Percentiles rank a stretch among this genome's conserved stretches.
phyloP scores from a whole-genome alignment of 2,113 vertebrate species.

The Tretioscincus oriximinensis region DNA sequence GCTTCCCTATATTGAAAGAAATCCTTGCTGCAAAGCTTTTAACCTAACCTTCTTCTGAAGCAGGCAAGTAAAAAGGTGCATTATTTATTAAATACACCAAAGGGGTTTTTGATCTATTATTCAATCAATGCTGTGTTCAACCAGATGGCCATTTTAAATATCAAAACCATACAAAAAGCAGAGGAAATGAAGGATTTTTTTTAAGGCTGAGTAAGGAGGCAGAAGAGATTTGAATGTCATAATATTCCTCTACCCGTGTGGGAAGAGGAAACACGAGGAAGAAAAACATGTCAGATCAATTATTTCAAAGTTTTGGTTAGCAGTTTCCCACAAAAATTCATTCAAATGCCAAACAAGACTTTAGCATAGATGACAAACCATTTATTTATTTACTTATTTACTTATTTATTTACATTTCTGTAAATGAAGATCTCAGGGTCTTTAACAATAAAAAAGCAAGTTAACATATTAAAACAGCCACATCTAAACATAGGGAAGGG shows the following conservation, averaged over 20 bases:
- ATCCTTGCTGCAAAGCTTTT: constrained; percentile 21
- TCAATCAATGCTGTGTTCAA: constrained; percentile 54
- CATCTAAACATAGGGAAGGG: too few relatives aligned
- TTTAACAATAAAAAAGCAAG: too few relatives aligned
- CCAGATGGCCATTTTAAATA: constrained; percentile 58
- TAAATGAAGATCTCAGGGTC: too few relatives aligned
- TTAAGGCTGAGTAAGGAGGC: neutral
- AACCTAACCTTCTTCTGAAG: constrained; percentile 32
- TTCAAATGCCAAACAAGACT: too few relatives aligned
- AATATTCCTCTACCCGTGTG: constrained; percentile 24
- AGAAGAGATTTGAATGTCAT: constrained; percentile 1
- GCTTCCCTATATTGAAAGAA: constrained; percentile 38
- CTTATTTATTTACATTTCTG: too few relatives aligned
- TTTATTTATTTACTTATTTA: too few relatives aligned
- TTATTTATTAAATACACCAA: constrained; percentile 52
- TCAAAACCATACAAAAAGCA: constrained; percentile 23
- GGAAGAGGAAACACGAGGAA: constrained; percentile 1
- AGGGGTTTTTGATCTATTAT: constrained; percentile 62
- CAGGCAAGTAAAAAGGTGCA: constrained; percentile 26
- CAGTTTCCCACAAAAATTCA: too few relatives aligned
- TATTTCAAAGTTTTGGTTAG: too few relatives aligned
- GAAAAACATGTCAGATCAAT: neutral
- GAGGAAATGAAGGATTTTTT: neutral
- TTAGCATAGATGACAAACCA: too few relatives aligned
- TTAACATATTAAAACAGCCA: too few relatives aligned